phyloP scores from a whole-genome alignment of 2,888 invertebrate species.

The Microctonus hyperodae region DNA sequence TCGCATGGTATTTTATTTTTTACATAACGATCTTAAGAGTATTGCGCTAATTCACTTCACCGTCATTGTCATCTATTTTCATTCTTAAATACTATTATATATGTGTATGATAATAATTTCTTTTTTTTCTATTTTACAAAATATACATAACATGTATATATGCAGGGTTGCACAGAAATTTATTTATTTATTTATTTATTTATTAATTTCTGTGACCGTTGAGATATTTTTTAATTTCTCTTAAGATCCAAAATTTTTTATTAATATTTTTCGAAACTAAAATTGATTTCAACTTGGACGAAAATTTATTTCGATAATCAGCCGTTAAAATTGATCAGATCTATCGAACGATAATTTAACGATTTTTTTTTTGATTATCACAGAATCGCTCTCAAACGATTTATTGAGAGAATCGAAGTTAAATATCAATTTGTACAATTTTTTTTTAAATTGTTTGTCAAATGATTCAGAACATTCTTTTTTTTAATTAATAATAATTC shows the following conservation, averaged over 20 bases:
- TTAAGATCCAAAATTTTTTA: background rate
- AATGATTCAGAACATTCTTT: background rate
- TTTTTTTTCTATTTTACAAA: conserved; percentile 45
- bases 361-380: conserved; percentile 50
- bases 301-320: background rate
- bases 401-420: conserved; percentile 19
- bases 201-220: background rate
- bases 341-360: background rate
- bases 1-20: conserved; percentile 38
- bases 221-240: background rate
- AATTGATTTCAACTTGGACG: conserved; percentile 1
- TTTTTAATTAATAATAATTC: background rate
- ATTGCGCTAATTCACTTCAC: conserved; percentile 30
- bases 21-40: conserved; percentile 50
- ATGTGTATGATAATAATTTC: conserved; percentile 37
- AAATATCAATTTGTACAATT: background rate
- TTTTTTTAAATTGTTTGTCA: background rate
- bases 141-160: conserved; percentile 46
- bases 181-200: background rate
- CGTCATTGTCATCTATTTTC: conserved; percentile 16
- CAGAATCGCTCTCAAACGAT: conserved; percentile 51
- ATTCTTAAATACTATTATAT: background rate
- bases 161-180: background rate
- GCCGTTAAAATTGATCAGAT: background rate
- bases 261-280: background rate